phyloP scores from a whole-genome alignment of 1,140 invertebrate genomes.

The Acromyrmex charruanus region DNA sequence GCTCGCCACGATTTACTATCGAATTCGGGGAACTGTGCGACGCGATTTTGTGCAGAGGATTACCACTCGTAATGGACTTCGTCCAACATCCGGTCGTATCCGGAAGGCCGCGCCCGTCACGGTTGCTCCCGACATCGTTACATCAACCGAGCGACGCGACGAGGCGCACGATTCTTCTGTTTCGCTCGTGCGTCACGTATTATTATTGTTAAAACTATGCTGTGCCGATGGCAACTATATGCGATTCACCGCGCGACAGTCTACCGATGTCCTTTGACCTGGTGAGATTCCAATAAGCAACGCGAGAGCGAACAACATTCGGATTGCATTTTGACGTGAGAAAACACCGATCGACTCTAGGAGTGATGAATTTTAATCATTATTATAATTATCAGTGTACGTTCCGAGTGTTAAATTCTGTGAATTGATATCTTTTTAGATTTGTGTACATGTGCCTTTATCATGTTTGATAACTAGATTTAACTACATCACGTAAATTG shows the following conservation, averaged over 20 bases:
- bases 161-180: constrained; percentile 70
- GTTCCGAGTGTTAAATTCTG: neutral
- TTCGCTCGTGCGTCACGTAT: constrained; percentile 77
- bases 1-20: constrained; percentile 27
- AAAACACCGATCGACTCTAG: neutral
- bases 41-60: constrained; percentile 50
- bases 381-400: neutral
- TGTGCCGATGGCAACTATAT: constrained; percentile 32
- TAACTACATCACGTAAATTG: neutral
- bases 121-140: constrained; percentile 78
- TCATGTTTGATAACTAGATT: neutral
- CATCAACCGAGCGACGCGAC: constrained; percentile 72
- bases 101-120: constrained; percentile 85
- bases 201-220: constrained; percentile 71
- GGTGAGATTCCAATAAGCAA: constrained; percentile 59
- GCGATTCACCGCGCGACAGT: constrained; percentile 73
- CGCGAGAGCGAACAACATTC: neutral
- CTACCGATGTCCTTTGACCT: constrained; percentile 75
- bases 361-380: neutral
- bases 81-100: constrained; percentile 80
- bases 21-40: constrained; percentile 44
- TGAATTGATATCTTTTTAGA: neutral
- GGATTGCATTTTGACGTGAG: neutral
- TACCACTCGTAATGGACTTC: constrained; percentile 71
- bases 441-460: neutral